Evolutionary conservation across 2,797 vertebrate genomes (phyloP).

Genomic region (Microctenopoma steveboyesi): DNA sequence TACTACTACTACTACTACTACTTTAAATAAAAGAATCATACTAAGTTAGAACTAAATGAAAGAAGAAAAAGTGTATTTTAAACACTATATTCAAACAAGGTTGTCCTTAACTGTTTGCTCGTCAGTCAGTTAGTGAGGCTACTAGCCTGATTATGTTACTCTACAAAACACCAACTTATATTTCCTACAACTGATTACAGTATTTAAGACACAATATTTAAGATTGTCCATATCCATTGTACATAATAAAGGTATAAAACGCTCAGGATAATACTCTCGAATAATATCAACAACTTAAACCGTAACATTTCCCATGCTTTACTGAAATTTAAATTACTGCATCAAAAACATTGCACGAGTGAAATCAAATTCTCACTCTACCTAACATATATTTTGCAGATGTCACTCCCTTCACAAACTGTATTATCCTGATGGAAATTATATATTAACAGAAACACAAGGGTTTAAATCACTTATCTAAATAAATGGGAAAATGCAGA

Average conservation of each 20-base stretch:
- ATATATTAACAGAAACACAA: conserved; percentile 4
- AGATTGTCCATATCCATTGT: conserved; percentile 35
- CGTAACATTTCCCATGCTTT: conserved; percentile 17
- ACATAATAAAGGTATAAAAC: conserved; percentile 43
- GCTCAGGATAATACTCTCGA: conserved; percentile 28
- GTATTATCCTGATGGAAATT: conserved; percentile 29
- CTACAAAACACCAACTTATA: conserved; percentile 14
- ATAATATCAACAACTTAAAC: conserved; percentile 30
- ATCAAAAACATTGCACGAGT: conserved; percentile 50
- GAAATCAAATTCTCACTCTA: conserved; percentile 46
- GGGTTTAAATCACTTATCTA: not conserved
- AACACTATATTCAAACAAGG: not conserved
- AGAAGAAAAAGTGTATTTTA: no score
- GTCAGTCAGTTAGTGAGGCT: conserved; percentile 11
- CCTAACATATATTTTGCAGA: conserved; percentile 39
- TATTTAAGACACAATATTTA: conserved; percentile 60
- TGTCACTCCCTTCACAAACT: conserved; percentile 11
- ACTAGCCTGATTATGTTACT: conserved; percentile 30
- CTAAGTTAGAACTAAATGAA: no score
- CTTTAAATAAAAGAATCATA: no score
- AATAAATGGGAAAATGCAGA: not conserved
- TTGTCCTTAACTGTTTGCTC: not conserved
- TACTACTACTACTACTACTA: no score
- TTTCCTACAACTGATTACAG: conserved; percentile 56
- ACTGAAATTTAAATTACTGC: conserved; percentile 40